Evolutionary conservation across 2,113 vertebrate genomes (phyloP).

Genomic region (Coptodon bakossiorum): DNA sequence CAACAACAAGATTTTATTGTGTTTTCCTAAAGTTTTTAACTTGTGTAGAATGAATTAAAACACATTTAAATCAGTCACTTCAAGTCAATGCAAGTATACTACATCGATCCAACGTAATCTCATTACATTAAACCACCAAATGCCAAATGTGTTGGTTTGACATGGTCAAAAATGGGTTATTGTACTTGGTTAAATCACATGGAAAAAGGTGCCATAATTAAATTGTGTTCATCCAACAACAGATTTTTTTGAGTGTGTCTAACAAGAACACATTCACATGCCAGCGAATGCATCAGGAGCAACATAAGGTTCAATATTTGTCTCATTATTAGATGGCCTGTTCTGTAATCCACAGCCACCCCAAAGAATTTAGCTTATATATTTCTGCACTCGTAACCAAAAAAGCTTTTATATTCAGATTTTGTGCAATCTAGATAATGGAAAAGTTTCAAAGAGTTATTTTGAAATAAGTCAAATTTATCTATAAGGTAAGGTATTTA

Average conservation of each 20-base stretch:
- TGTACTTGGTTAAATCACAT: not conserved
- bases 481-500: not conserved
- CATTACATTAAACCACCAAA: not conserved
- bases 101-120: rapidly evolving
- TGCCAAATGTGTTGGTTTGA: not conserved
- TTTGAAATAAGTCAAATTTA: not conserved
- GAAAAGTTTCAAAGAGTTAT: not conserved
- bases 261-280: not conserved
- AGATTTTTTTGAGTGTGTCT: not conserved
- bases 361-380: not conserved
- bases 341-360: not conserved
- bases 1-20: rapidly evolving
- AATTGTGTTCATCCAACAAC: not conserved
- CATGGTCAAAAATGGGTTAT: not conserved
- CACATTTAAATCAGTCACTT: not conserved
- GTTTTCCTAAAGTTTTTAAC: rapidly evolving
- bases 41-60: not conserved
- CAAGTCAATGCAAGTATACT: not conserved
- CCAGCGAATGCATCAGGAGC: not conserved
- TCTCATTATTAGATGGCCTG: not conserved
- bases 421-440: not conserved
- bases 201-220: not conserved
- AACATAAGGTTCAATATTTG: not conserved
- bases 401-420: not conserved
- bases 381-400: not conserved